Conservation (phyloP, 2,113 vertebrate species). For the Rhinopithecus roxellana region DNA sequence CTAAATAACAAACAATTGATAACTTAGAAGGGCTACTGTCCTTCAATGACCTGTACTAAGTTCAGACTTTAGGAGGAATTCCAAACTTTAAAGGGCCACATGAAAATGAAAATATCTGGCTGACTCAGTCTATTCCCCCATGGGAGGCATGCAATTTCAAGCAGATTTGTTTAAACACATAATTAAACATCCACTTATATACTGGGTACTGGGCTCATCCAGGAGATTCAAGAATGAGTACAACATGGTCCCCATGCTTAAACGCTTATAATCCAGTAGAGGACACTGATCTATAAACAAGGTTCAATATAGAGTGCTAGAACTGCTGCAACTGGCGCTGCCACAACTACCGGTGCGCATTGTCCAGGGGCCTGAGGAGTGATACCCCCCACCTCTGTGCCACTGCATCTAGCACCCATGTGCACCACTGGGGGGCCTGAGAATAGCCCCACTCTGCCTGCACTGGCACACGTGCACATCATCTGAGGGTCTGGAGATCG, state of each 20-base stretch:
- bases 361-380: background rate
- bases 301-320: background rate
- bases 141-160: background rate
- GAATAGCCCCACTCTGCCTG: background rate
- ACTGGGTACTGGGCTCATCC: background rate
- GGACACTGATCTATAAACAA: background rate
- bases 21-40: background rate
- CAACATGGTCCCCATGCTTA: background rate
- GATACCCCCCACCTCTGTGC: background rate
- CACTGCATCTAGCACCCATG: background rate
- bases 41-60: background rate
- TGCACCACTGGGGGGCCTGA: background rate
- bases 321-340: background rate
- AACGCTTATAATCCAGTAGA: background rate
- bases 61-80: background rate
- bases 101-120: background rate
- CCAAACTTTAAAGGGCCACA: background rate
- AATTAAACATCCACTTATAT: background rate
- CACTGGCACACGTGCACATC: background rate
- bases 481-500: background rate
- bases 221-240: background rate
- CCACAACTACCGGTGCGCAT: background rate
- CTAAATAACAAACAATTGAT: background rate
- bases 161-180: constrained; percentile 28
- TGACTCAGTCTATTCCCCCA: background rate